These are phyloP conservation scores for Nomada fabriciana DNA, from an alignment of 2,888 invertebrate species.

Conservation along the genomic window DNA sequence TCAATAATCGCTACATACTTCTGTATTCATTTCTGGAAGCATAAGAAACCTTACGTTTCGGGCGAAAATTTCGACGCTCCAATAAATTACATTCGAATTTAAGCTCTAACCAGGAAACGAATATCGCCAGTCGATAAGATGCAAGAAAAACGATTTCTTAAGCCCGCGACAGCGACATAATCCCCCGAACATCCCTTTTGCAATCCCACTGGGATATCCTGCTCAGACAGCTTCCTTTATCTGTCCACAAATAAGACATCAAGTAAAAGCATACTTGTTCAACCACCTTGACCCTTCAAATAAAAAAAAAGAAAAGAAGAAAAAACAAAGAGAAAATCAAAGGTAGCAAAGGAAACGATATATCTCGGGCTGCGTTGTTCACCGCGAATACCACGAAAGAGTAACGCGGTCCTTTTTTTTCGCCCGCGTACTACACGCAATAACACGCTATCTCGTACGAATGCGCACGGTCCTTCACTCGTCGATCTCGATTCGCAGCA, in stretches of 20 bases:
- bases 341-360: not conserved
- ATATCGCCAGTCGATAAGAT: no score
- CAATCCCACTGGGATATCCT: no score
- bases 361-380: not conserved
- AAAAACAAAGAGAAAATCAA: not conserved
- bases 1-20: no score
- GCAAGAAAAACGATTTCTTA: no score
- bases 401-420: not conserved
- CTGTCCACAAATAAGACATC: not conserved
- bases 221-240: no score
- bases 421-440: slow-evolving; percentile 1
- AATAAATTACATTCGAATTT: no score
- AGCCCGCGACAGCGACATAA: no score
- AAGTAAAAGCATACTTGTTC: not conserved
- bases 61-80: no score
- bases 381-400: not conserved
- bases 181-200: no score
- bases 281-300: not conserved
- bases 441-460: slow-evolving; percentile 37
- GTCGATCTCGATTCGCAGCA: slow-evolving; percentile 64
- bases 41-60: no score
- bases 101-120: no score
- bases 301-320: not conserved
- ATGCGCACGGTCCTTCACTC: slow-evolving; percentile 43
- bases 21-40: no score